Evolutionary conservation across 2,888 invertebrate genomes (phyloP).

Genomic region (Aleiodes alternator): DNA sequence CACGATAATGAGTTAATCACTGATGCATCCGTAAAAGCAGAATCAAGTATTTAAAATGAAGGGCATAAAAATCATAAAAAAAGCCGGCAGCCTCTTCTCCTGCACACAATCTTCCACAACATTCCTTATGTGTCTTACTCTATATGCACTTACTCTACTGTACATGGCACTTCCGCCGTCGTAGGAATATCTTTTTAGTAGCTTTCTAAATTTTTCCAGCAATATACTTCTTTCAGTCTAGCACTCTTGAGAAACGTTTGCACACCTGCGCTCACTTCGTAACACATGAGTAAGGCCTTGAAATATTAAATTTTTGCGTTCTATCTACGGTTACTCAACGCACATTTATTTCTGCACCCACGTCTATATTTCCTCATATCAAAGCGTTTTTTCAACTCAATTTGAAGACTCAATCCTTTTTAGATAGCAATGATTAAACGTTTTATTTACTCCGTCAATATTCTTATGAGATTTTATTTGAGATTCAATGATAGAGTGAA

Average conservation of each 20-base stretch:
- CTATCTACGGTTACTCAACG: conserved; percentile 7
- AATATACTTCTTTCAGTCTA: conserved; percentile 20
- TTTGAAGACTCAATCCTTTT: background rate
- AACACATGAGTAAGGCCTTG: conserved; percentile 13
- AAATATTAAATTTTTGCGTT: conserved; percentile 21
- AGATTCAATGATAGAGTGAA: background rate
- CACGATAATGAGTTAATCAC: too few species aligned
- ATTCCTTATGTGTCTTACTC: background rate
- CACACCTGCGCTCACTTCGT: conserved; percentile 24
- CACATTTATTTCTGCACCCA: background rate
- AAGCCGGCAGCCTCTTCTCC: too few species aligned
- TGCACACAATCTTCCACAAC: background rate
- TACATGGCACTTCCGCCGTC: conserved; percentile 15
- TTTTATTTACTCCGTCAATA: conserved; percentile 4
- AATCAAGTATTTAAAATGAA: too few species aligned
- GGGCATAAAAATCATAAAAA: too few species aligned
- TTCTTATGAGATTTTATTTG: too few species aligned
- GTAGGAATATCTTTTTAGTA: conserved; percentile 19
- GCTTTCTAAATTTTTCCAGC: conserved; percentile 36
- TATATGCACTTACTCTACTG: conserved; percentile 14
- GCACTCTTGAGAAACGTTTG: conserved; percentile 33
- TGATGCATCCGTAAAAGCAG: too few species aligned
- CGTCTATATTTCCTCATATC: background rate
- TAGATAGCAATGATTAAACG: background rate
- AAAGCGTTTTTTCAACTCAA: background rate